Base-by-base conservation (phyloP, 2,113 vertebrate genomes). In the Marmota flaviventris region DNA sequence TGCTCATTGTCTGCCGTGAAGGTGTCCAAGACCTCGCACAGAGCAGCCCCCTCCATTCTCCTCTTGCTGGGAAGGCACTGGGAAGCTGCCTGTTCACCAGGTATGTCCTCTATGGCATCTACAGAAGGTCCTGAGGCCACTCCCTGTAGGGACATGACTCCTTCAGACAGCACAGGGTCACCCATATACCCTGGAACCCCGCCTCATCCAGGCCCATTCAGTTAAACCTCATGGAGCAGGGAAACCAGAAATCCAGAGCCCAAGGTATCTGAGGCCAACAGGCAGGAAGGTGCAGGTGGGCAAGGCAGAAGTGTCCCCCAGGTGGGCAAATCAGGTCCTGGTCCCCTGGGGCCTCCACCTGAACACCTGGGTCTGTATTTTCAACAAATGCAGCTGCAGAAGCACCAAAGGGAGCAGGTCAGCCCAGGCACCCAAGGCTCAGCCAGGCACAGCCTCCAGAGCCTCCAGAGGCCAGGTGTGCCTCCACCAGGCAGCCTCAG, bases 1-100 rank as follows among this genome's bases (percentile, higher is more conserved):
- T 88, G 92, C 85, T 84, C 45, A 3, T 37, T 6, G 63, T 29
- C 53, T 65, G 88, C 32, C 10, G 51, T 16, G 25, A 1, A 16
- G 2, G 1, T 0, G 2, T 16, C 51, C 0, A 53, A 0, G 27
- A 34, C 69, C 45, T 45, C 75, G 22, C 1, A 2, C 17, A 0
- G 11, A 45, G 63, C 0, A 3, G 84, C 17, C 0, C n/a, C 94
- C 82, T 87, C 42, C 51, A 89, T 92, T 45, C 83, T 96, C n/a
- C 77, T 85, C 70, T 97, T 94, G 39, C 13, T 4, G 39, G 77
- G 78, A 63, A 51, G n/a, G 56, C 10, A 25, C 58, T 29, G 5
- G 83, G n/a, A 39, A 18, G 56, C 89, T 82, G 93, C 89, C 12
- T 24, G 10, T n/a, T 58, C 77, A 48, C 42, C 45, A 10, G 93